Conservation (phyloP, 2,888 invertebrate species). For the Metalampra italica region DNA sequence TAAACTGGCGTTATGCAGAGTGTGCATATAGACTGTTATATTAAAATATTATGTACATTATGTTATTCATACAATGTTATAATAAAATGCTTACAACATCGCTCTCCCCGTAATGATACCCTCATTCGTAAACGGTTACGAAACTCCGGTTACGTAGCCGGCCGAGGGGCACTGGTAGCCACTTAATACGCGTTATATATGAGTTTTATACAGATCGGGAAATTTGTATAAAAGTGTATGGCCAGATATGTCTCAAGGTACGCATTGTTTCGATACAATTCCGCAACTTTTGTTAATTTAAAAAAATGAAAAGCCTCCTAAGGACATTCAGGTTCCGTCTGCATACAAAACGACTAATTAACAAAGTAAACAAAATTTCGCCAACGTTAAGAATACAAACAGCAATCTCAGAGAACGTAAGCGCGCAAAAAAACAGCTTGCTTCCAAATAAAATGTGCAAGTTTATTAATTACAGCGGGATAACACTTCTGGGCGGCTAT, state of each 20-base stretch:
- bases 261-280: not conserved
- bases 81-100: no score
- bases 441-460: constrained; percentile 41
- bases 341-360: constrained; percentile 73
- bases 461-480: constrained; percentile 27
- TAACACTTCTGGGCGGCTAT: not conserved
- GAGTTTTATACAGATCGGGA: no score
- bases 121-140: no score
- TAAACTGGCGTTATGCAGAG: no score
- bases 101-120: no score
- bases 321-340: constrained; percentile 41
- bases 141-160: no score
- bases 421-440: constrained; percentile 44
- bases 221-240: no score
- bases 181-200: no score
- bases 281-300: constrained; percentile 26
- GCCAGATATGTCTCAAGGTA: not conserved
- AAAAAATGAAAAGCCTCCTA: constrained; percentile 36
- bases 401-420: constrained; percentile 37
- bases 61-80: no score
- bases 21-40: no score
- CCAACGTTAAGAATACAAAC: constrained; percentile 46
- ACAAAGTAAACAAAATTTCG: constrained; percentile 63
- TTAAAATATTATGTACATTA: no score
- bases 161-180: no score